Conservation (phyloP, 2,113 vertebrate species). For the Cisticola juncidis region DNA sequence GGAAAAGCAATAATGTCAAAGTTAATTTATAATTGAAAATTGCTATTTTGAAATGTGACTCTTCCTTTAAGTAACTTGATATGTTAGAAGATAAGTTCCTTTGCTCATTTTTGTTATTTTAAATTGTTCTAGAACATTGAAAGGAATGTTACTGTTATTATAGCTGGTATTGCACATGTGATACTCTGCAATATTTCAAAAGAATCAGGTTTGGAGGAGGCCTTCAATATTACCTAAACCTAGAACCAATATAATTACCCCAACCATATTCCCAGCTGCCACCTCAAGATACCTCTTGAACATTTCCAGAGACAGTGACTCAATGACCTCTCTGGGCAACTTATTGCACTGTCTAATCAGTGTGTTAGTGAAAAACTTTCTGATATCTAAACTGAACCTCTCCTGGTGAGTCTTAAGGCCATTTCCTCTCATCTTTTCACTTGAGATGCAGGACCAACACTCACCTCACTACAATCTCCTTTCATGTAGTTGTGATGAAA, state of each 20-base stretch:
- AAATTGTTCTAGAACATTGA: slow-evolving; percentile 53
- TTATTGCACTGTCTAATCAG: neutral
- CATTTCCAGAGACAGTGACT: neutral
- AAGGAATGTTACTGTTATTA: neutral
- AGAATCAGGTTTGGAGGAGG: neutral
- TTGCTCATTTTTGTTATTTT: slow-evolving; percentile 37
- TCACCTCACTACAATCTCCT: neutral
- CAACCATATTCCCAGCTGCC: neutral
- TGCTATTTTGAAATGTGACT: slow-evolving; percentile 35
- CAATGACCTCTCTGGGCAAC: neutral
- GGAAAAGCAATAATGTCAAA: slow-evolving; percentile 54
- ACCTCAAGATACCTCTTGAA: neutral
- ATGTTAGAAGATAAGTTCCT: slow-evolving; percentile 35
- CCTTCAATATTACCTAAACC: neutral
- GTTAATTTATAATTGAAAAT: slow-evolving; percentile 56
- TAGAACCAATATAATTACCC: neutral
- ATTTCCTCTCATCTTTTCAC: neutral
- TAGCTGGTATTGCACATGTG: neutral
- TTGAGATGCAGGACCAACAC: neutral
- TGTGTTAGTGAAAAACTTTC: neutral
- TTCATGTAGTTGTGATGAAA: neutral
- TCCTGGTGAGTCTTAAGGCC: neutral
- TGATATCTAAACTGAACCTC: neutral
- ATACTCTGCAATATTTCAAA: neutral
- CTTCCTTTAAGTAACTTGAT: slow-evolving; percentile 34